Base-by-base conservation (phyloP, 2,888 invertebrate species). In the Mayetiola destructor region DNA sequence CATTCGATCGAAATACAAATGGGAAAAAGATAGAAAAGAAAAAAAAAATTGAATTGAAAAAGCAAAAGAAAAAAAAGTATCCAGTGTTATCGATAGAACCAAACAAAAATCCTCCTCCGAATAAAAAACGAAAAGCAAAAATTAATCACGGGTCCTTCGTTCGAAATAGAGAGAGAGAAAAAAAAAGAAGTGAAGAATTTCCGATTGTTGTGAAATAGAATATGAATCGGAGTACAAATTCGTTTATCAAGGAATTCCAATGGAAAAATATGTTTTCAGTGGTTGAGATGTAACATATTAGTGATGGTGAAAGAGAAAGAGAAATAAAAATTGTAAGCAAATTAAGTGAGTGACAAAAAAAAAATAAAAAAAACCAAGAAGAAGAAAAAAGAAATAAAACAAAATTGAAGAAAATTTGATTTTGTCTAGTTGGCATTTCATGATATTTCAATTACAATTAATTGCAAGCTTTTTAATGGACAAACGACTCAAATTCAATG, bases 351-450 rank as follows among this genome's bases (percentile, higher is more conserved):
- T 35, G 35, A 30, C 36, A 55, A 30, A 32, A 27, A 40, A 40
- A 37, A 53, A 53, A 37, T 56, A 29, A 18, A 40, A 56, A 23
- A 56, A 37, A 37, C 27, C 10, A 20, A 42, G n/a, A 16, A 40
- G 40, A 18, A 23, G 20, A n/a, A 42, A n/a, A 20, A 42, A 36
- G 18, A 16, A 55, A 54, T 29, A 39, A 53, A 27, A 40, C 39
- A 56, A 61, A 58, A 61, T 57, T 59, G 59, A 59, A 61, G 57
- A 59, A 57, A 59, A 61, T 61, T 61, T 60, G 59, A 57, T 59
- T 56, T 61, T 64, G 63, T 63, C 64, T 64, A 62, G 64, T 63
- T 64, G 64, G 64, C 64, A 64, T 61, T 64, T 63, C 60, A 60
- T 60, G 56, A 57, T 56, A 21, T 29, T 27, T n/a, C n/a, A n/a